These are phyloP conservation scores for Eurois occulta DNA, from an alignment of 2,888 invertebrate genomes.

Conservation along the genomic window DNA sequence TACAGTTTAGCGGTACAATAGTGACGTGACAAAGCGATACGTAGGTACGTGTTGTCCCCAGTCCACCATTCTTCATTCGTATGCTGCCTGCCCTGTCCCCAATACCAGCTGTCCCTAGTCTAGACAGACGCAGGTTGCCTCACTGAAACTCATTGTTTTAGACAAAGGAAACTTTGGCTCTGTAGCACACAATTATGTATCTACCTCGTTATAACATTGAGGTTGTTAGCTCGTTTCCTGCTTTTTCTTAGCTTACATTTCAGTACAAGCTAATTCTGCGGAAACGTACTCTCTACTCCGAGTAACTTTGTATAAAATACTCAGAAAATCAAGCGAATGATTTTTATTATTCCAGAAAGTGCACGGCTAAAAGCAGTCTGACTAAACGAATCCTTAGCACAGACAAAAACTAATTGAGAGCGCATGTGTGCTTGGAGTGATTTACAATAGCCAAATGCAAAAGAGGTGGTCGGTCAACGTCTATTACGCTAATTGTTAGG, in stretches of 20 bases:
- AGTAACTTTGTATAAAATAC: slow-evolving; percentile 13
- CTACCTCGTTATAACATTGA: slow-evolving; percentile 69
- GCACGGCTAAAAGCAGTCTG: neutral
- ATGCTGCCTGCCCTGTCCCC: slow-evolving; percentile 66
- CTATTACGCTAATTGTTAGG: slow-evolving; percentile 81
- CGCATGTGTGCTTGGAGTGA: slow-evolving; percentile 57
- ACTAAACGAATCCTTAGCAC: slow-evolving; percentile 19
- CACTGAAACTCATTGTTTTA: slow-evolving; percentile 75
- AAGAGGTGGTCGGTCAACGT: slow-evolving; percentile 72
- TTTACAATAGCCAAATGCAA: slow-evolving; percentile 64
- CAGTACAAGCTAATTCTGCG: slow-evolving; percentile 26
- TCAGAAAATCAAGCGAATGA: neutral
- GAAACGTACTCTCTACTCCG: slow-evolving; percentile 13
- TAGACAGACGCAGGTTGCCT: slow-evolving; percentile 70
- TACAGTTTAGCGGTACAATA: slow-evolving; percentile 41
- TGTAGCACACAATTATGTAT: slow-evolving; percentile 69
- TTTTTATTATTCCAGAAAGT: neutral
- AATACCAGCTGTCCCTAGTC: slow-evolving; percentile 68
- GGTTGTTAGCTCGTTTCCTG: slow-evolving; percentile 49
- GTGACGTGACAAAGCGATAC: slow-evolving; percentile 51
- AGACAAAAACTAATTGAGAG: slow-evolving; percentile 53
- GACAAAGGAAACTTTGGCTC: slow-evolving; percentile 74
- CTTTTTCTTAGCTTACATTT: slow-evolving; percentile 58
- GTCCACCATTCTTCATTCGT: slow-evolving; percentile 71
- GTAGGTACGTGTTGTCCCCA: slow-evolving; percentile 52